phyloP scores from a whole-genome alignment of 2,797 vertebrate genomes.

The Limosa lapponica region DNA sequence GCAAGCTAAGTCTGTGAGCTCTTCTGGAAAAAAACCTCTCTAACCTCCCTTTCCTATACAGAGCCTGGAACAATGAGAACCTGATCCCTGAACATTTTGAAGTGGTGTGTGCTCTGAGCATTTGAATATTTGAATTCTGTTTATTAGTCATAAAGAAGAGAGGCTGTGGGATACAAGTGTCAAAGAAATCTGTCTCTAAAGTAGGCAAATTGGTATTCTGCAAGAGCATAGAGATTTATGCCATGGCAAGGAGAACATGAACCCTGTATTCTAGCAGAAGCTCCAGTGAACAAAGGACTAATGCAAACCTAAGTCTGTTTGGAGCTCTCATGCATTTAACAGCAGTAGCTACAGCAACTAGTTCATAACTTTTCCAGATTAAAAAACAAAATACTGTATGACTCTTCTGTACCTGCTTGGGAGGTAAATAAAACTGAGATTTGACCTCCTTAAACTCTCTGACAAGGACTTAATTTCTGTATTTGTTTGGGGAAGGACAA shows the following conservation, averaged over 20 bases:
- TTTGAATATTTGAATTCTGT: neutral
- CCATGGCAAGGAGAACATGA: neutral
- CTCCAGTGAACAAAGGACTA: neutral
- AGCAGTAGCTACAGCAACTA: neutral
- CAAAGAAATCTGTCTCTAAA: neutral
- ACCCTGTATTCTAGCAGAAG: neutral
- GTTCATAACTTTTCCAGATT: neutral
- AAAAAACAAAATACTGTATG: neutral
- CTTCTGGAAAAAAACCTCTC: fast-evolving
- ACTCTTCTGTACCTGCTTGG: neutral
- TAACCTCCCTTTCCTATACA: no score
- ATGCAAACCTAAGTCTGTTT: neutral
- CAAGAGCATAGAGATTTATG: neutral
- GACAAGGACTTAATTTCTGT: neutral
- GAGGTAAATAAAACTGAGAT: neutral
- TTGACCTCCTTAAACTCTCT: neutral
- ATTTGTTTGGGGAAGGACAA: neutral
- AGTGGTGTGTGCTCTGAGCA: neutral
- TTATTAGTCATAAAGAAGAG: neutral
- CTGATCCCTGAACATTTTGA: neutral
- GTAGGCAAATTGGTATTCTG: neutral
- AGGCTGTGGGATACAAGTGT: neutral
- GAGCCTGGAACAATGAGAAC: neutral
- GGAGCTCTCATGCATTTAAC: fast-evolving
- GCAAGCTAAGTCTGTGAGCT: neutral